These are phyloP conservation scores for Melanotaenia nigrans DNA, from an alignment of 2,797 vertebrate genomes.

Conservation along the genomic window DNA sequence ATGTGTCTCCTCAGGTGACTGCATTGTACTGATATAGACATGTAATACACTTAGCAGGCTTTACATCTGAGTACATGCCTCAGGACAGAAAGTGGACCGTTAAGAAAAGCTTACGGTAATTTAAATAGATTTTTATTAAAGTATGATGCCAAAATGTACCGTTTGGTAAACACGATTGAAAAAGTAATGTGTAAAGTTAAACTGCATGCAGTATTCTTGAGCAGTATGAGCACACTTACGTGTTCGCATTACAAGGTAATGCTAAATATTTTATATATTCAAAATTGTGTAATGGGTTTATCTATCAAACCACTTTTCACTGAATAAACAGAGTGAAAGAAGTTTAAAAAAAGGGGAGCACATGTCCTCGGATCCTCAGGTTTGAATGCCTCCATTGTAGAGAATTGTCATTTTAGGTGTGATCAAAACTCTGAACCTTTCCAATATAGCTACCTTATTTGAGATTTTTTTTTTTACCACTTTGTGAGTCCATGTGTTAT, in stretches of 20 bases:
- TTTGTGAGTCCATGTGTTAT: not conserved
- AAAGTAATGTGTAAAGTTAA: not conserved
- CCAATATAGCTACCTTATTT: no score
- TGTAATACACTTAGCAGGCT: not conserved
- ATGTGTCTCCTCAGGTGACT: conserved; percentile 10
- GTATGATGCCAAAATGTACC: not conserved
- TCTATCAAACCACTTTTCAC: conserved; percentile 6
- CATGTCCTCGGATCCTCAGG: not conserved
- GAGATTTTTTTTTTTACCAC: no score
- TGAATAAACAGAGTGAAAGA: not conserved
- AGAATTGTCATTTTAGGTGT: no score
- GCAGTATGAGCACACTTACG: conserved; percentile 4
- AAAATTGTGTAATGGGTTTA: not conserved
- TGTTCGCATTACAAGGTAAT: conserved; percentile 3
- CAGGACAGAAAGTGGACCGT: not conserved
- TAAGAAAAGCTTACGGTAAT: not conserved
- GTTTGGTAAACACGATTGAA: conserved; percentile 3
- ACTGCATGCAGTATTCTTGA: not conserved
- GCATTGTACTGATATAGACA: not conserved
- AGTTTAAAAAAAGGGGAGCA: not conserved
- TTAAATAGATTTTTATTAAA: not conserved
- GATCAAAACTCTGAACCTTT: no score
- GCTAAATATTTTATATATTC: conserved; percentile 7
- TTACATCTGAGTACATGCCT: not conserved
- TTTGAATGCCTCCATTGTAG: not conserved